Base-by-base conservation (phyloP, 2,113 vertebrate genomes). In the Gadus chalcogrammus region DNA sequence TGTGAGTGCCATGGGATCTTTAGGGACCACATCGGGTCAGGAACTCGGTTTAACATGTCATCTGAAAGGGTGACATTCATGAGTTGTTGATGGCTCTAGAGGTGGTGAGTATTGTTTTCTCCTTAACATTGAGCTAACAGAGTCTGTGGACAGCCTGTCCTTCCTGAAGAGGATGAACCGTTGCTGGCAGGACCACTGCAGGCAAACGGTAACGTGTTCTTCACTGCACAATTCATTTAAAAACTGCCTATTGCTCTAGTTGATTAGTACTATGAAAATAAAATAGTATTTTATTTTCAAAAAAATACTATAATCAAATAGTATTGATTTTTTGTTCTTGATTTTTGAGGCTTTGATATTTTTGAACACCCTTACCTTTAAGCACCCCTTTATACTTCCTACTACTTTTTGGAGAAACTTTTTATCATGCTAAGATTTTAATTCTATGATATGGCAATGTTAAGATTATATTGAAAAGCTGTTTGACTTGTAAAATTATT, bases 151-250 rank as follows among this genome's bases (percentile, higher is more conserved):
- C 91, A 98, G 94, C 85, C 96, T 99, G 83, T 94, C 98, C 80
- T 99, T 98, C 87, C 91, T 99, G 82, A 99, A 99, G 92, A 94
- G 96, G 91, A 99, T 99, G 81, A 96, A 99, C 88, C 95, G 94
- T 87, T 99, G 97, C 86, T 99, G 97, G 97, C 96, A 98, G 89
- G 97, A 99, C 82, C 96, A 99, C 81, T 99, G 97, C 93, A 96
- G 97, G 88, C 97, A 99, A 94, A 98, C 98, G 92, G 97, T 98
- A 91, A 82, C 28, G 9, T 28, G 35, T 18, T 17, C n/a, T 38
- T 15, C 60, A 24, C 12, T 61, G 18, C 18, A 61, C 42, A 48
- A 48, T 9, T 12, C 8, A 48, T 48, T 12, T 48, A 35, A 35
- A 35, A 4, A 35, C 31, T 35, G 31, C 2, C 4, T 35, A 35